Conservation (phyloP, 2,888 invertebrate genomes). For the Leucophenga maculata region DNA sequence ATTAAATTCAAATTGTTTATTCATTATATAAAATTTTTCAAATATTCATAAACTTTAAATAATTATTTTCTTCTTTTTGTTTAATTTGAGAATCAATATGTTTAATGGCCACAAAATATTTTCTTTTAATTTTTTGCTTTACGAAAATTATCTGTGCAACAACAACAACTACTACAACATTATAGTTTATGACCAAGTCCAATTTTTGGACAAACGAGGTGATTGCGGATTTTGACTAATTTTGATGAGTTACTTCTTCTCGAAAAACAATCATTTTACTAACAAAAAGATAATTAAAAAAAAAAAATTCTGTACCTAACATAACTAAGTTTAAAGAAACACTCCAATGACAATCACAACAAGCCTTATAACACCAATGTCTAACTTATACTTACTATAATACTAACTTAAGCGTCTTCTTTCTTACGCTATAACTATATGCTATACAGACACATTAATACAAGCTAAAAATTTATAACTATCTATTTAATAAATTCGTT, state of each 20-base stretch:
- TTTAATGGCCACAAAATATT: conserved; percentile 44
- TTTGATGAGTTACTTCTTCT: conserved; percentile 33
- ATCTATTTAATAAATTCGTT: conserved; percentile 30
- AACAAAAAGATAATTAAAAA: conserved; percentile 31
- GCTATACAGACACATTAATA: conserved; percentile 7
- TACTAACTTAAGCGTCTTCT: conserved; percentile 33
- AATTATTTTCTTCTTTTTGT: not conserved
- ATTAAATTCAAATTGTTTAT: conserved; percentile 14
- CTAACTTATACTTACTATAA: conserved; percentile 2
- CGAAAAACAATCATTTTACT: conserved; percentile 40
- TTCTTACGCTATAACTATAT: conserved; percentile 24
- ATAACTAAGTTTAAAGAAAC: not conserved
- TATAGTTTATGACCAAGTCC: conserved; percentile 73
- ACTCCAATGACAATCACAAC: conserved; percentile 21
- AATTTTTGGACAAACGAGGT: conserved; percentile 72
- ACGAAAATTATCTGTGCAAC: conserved; percentile 56
- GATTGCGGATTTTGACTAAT: conserved; percentile 64
- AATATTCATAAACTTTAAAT: conserved; percentile 30
- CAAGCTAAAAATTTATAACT: conserved; percentile 11
- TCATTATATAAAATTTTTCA: conserved; percentile 36
- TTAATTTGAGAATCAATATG: conserved; percentile 1
- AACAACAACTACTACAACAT: conserved; percentile 56
- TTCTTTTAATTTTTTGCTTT: conserved; percentile 57
- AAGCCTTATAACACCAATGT: conserved; percentile 29
- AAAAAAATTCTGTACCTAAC: not conserved